phyloP scores from a whole-genome alignment of 1,140 invertebrate genomes.

The Pomacea maculata region DNA sequence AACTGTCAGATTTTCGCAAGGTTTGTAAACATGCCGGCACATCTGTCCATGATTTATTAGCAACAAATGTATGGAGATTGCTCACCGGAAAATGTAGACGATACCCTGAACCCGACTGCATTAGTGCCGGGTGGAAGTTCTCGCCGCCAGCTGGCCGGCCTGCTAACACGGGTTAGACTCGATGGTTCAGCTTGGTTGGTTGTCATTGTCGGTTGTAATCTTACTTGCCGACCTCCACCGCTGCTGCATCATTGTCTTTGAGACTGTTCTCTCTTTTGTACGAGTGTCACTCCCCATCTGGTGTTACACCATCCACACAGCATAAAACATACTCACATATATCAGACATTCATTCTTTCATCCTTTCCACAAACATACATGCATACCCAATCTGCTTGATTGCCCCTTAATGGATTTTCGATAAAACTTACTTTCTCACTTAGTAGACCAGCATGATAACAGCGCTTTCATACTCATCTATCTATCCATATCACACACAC shows the following conservation, averaged over 20 bases:
- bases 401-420: background rate
- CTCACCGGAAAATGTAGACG: background rate
- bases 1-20: background rate
- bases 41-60: background rate
- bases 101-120: background rate
- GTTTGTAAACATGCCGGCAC: conserved; percentile 3
- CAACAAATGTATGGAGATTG: background rate
- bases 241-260: no score
- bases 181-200: background rate
- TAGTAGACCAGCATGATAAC: background rate
- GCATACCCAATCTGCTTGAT: background rate
- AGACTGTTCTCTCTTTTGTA: background rate
- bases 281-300: background rate
- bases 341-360: background rate
- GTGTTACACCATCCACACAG: background rate
- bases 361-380: background rate
- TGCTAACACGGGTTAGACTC: background rate
- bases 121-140: background rate
- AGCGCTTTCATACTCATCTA: background rate
- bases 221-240: background rate
- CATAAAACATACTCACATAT: background rate
- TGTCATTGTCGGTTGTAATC: background rate
- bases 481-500: background rate
- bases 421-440: background rate
- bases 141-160: background rate